Evolutionary conservation across 2,797 vertebrate genomes (phyloP).

Genomic region (Fratercula arctica): DNA sequence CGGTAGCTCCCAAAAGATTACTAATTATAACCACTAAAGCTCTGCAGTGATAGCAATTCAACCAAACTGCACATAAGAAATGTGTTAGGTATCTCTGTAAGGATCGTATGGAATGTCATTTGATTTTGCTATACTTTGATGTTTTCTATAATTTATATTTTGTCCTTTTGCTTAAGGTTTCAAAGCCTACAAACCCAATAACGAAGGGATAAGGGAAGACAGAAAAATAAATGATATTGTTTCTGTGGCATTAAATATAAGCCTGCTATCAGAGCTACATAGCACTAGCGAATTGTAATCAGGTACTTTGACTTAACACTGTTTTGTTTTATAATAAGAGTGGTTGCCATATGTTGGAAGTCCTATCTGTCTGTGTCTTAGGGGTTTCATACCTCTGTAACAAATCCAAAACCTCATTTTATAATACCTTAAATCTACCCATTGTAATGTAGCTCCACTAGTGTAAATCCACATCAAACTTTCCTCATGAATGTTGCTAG

Average conservation of each 20-base stretch:
- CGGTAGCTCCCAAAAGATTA: constrained; percentile 61
- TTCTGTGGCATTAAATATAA: constrained; percentile 95
- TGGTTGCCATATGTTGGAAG: constrained; percentile 87
- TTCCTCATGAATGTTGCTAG: constrained; percentile 82
- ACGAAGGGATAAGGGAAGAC: constrained; percentile 91
- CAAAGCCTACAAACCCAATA: constrained; percentile 86
- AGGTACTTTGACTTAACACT: constrained; percentile 97
- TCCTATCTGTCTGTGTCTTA: constrained; percentile 81
- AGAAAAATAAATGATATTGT: constrained; percentile 99
- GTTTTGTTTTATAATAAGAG: constrained; percentile 86
- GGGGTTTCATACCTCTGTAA: constrained; percentile 83
- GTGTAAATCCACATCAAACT: constrained; percentile 92
- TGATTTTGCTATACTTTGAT: constrained; percentile 77
- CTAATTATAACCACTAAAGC: constrained; percentile 72
- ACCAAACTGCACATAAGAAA: constrained; percentile 50
- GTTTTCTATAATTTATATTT: constrained; percentile 86
- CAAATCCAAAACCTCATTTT: constrained; percentile 89
- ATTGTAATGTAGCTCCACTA: constrained; percentile 95
- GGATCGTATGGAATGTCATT: constrained; percentile 74
- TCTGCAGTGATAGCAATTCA: constrained; percentile 52
- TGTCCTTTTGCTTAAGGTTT: constrained; percentile 93
- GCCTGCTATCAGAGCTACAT: constrained; percentile 89
- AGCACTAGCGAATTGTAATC: constrained; percentile 96
- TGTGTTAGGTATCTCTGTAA: constrained; percentile 46
- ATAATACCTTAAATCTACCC: constrained; percentile 95